A percentile compares a stretch with the other conserved stretches of the same genome.
phyloP scores from a whole-genome alignment of 2,797 vertebrate genomes.

The Ctenochaetus hawaiiensis region DNA sequence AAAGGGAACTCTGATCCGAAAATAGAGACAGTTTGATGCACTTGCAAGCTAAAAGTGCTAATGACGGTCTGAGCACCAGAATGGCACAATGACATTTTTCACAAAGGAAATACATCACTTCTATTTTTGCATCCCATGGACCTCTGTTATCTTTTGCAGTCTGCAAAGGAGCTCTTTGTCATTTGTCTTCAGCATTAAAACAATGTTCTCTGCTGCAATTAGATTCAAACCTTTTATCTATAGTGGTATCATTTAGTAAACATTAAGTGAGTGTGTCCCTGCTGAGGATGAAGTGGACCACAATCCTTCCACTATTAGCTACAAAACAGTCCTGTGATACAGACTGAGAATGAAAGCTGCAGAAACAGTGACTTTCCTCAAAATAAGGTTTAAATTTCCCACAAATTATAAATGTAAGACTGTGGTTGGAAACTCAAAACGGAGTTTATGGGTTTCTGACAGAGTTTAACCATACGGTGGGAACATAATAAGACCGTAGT shows the following conservation, averaged over 20 bases:
- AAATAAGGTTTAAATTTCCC: background rate
- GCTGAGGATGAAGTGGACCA: background rate
- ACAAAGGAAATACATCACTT: constrained; percentile 14
- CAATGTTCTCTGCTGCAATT: background rate
- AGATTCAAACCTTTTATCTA: background rate
- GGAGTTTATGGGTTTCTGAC: background rate
- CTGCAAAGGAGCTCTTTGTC: background rate
- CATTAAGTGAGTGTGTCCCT: background rate
- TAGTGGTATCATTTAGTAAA: too few species aligned
- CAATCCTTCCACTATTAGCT: background rate
- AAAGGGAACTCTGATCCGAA: background rate
- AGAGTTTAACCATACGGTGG: background rate
- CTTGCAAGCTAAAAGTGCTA: background rate
- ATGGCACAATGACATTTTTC: constrained; percentile 13
- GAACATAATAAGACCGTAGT: background rate
- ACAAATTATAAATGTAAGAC: background rate
- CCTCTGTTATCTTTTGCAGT: background rate
- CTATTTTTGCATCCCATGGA: constrained; percentile 1
- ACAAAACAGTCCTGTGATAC: background rate
- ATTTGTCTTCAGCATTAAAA: background rate
- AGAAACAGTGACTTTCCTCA: background rate
- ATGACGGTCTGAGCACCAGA: background rate
- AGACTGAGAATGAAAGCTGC: background rate
- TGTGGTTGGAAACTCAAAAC: constrained; percentile 6
- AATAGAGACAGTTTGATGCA: background rate